phyloP scores from a whole-genome alignment of 2,888 invertebrate genomes.

The Seladonia tumulorum region DNA sequence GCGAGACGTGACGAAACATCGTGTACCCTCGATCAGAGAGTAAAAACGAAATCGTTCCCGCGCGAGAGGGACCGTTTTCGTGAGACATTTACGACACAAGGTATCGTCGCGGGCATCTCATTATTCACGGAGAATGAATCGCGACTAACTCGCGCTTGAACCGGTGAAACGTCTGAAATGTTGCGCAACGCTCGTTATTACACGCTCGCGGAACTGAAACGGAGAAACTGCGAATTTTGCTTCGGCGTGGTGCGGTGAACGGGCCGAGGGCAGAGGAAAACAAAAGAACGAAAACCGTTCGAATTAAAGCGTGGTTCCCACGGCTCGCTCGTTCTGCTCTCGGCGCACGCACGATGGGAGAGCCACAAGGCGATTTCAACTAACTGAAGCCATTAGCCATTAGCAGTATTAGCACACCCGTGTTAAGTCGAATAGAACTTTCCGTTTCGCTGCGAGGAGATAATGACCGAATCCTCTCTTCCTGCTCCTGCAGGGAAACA shows the following conservation, averaged over 20 bases:
- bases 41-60: background rate
- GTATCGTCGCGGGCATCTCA: background rate
- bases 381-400: conserved; percentile 2
- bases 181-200: conserved; percentile 61
- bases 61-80: too few relatives aligned
- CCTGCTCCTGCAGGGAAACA: background rate
- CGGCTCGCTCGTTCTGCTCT: conserved; percentile 37
- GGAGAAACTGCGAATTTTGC: conserved; percentile 48
- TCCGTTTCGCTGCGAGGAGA: conserved; percentile 1
- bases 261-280: background rate
- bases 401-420: background rate
- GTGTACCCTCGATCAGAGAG: background rate
- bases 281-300: conserved; percentile 39
- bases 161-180: conserved; percentile 30
- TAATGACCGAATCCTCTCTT: conserved; percentile 4
- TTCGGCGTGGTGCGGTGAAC: background rate
- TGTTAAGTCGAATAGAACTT: conserved; percentile 3
- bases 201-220: conserved; percentile 50
- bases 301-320: conserved; percentile 60
- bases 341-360: conserved; percentile 18
- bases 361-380: conserved; percentile 18
- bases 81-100: conserved; percentile 3
- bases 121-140: conserved; percentile 15
- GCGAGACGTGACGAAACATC: background rate
- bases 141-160: conserved; percentile 58